phyloP scores from a whole-genome alignment of 2,888 invertebrate species.

The Coremacera marginata region DNA sequence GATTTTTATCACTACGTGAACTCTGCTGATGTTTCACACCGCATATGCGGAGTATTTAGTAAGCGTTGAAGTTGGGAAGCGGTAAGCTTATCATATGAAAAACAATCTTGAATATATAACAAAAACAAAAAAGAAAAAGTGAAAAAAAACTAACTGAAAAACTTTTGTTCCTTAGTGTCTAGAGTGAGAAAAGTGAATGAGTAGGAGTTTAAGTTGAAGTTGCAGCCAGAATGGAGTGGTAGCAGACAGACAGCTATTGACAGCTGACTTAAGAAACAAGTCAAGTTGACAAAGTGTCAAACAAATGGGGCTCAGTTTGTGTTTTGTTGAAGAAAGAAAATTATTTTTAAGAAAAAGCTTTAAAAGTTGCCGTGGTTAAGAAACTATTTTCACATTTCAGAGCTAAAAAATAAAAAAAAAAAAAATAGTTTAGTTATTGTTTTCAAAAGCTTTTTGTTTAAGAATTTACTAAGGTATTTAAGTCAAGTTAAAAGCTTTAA shows the following conservation, averaged over 20 bases:
- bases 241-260: constrained; percentile 41
- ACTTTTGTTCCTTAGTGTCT: neutral
- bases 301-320: neutral
- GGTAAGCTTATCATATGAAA: constrained; percentile 4
- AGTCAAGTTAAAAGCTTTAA: no score
- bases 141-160: constrained; percentile 1
- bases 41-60: constrained; percentile 51
- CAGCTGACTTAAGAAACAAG: constrained; percentile 46
- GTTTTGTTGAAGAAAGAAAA: no score
- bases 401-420: no score
- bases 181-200: neutral
- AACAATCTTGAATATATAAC: constrained; percentile 6
- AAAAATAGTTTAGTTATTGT: no score
- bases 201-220: neutral
- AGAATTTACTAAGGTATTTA: no score
- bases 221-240: constrained; percentile 43
- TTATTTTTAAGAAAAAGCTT: no score
- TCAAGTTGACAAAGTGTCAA: constrained; percentile 45
- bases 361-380: no score
- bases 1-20: constrained; percentile 44
- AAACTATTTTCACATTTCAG: no score
- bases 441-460: no score
- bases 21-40: constrained; percentile 57
- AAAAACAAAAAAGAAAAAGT: constrained; percentile 19
- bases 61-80: constrained; percentile 17